Conservation (phyloP, 2,113 vertebrate genomes). For the Passer domesticus region DNA sequence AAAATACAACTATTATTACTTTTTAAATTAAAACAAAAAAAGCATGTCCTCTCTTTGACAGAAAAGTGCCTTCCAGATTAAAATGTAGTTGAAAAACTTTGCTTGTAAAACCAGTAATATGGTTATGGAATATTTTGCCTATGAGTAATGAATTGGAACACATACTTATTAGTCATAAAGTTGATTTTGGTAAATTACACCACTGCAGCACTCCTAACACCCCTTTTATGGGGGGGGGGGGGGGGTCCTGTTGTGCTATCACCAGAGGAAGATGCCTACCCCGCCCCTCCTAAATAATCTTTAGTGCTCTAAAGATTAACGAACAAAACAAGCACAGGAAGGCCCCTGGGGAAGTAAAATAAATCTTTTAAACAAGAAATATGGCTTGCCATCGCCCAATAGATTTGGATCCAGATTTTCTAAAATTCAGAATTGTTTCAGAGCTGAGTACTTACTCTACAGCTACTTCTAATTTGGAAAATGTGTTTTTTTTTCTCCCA, state of each 20-base stretch:
- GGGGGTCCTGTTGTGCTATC: not conserved
- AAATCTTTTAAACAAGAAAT: not conserved
- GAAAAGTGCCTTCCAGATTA: not conserved
- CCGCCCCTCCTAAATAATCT: not conserved
- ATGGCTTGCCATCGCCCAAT: not conserved
- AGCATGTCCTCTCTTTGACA: not conserved
- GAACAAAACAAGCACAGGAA: accelerated
- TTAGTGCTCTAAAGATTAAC: not conserved
- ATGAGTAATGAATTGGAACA: not conserved
- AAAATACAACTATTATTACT: not conserved
- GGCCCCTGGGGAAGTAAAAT: not conserved
- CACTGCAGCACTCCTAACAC: not conserved
- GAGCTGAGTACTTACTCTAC: not conserved
- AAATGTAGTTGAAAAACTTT: not conserved
- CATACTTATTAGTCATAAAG: not conserved
- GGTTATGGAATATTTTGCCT: not conserved
- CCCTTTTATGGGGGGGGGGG: not conserved
- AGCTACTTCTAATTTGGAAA: not conserved
- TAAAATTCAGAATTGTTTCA: not conserved
- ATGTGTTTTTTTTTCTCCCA: not conserved
- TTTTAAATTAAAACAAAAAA: not conserved
- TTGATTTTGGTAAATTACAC: not conserved
- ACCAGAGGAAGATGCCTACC: not conserved
- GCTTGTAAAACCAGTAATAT: not conserved
- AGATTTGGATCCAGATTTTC: not conserved